Evolutionary conservation across 1,140 invertebrate genomes (phyloP).

Genomic region (Tetragonula clypearis): DNA sequence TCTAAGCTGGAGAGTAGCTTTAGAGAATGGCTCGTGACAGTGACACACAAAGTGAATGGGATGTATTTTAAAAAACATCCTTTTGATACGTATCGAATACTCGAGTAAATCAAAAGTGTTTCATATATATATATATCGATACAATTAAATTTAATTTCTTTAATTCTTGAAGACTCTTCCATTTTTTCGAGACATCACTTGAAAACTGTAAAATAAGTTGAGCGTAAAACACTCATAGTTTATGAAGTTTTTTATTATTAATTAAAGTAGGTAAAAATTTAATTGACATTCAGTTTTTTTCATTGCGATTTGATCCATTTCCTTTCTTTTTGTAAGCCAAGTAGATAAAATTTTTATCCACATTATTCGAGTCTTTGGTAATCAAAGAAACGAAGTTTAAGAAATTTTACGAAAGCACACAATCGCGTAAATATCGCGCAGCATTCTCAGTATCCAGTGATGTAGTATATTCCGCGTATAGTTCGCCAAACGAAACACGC

Average conservation of each 20-base stretch:
- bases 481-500: not conserved
- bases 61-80: not conserved
- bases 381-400: too few relatives aligned
- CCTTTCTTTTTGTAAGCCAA: too few relatives aligned
- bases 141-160: not conserved
- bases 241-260: not conserved
- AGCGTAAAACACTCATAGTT: not conserved
- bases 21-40: slow-evolving; percentile 41
- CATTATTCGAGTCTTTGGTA: too few relatives aligned
- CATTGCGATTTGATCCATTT: too few relatives aligned
- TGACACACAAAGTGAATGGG: not conserved
- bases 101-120: not conserved
- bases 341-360: too few relatives aligned
- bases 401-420: too few relatives aligned
- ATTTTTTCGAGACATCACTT: not conserved
- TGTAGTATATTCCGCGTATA: not conserved
- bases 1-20: not conserved
- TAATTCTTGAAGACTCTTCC: not conserved
- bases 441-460: not conserved
- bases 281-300: not conserved
- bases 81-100: not conserved
- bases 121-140: not conserved
- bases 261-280: not conserved
- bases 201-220: not conserved
- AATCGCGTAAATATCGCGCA: not conserved